Evolutionary conservation across 1,140 invertebrate genomes (phyloP), one percentile per base, ranked within the genome.

Genomic region (Drosophila nebulosa): DNA sequence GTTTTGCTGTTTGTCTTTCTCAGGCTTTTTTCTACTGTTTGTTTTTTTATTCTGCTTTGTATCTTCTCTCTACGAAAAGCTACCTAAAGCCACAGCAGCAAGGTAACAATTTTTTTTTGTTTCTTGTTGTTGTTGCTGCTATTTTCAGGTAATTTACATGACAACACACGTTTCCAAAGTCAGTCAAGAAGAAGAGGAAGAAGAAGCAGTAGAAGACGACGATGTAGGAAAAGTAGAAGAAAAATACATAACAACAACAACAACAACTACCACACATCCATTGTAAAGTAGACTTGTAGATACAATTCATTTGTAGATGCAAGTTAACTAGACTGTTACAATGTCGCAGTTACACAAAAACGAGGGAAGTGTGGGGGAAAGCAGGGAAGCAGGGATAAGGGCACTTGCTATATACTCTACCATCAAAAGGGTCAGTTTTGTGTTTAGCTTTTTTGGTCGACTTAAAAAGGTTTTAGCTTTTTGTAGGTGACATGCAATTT

Each of bases 111-210:
- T 46, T 46, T 46, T 9, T 46, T 42, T 10, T n/a, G n/a, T n/a
- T 10, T 36, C 2, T 36, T 16, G 14, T 39, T 46, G 16, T 46
- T 18, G 16, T 18, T 46, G 39, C 21, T 67, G 69, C 73, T 66
- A 63, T 77, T 84, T 78, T 84, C 52, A 74, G 78, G 88, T 86
- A 86, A 86, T 86, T 86, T 86, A 86, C 81, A 86, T 86, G 81
- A 88, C 81, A 86, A 88, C 81, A 88, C 81, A 86, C 83, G 78
- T 86, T 86, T 86, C 74, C 74, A 88, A 86, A 86, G 81, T 86
- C 81, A 86, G 81, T 85, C 78, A 78, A 64, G 73, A 69, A 55
- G 50, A 67, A 46, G 32, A 58, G 42, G 9, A 57, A 59, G 12
- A 70, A 27, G 35, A 62, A n/a, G n/a, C n/a, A n/a, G n/a, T n/a